Base-by-base conservation (phyloP, 2,888 invertebrate species). In the Neoascia interrupta region DNA sequence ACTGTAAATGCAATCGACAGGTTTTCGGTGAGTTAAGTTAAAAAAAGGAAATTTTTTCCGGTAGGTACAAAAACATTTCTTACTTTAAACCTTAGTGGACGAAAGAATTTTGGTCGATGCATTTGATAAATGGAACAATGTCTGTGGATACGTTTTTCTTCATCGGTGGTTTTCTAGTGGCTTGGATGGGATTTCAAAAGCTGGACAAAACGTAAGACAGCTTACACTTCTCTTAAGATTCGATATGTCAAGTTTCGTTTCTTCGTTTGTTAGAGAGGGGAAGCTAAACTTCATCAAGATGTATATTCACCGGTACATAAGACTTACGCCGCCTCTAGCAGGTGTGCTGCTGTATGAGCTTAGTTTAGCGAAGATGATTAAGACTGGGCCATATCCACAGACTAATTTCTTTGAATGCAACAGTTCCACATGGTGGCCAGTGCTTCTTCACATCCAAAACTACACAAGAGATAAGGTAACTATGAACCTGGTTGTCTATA, bases 81-180 rank as follows among this genome's bases (percentile, higher is more conserved):
- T n/a, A n/a, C n/a, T n/a, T n/a, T n/a, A n/a, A 47, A 10, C 4
- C 4, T 15, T 16, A 83, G 82, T 83, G 76, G 76, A 8, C 11
- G 8, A 19, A 36, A 58, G 63, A 13, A 6, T 26, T 49, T n/a
- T 74, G 15, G 56, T 61, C 73, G 4, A 81, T 82, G 81, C 26
- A 73, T 6, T 13, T 81, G 13, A 39, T 85, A 83, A 26, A 89
- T 85, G 90, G 86, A 84, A 47, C 89, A 0, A 84, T 91, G 5
- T 89, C 90, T 0, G 91, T 92, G 0, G 92, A 92, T 69, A 90
- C 91, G 0, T 92, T 92, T 82, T 91, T 92, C 74, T 81, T 90
- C 15, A 81, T 92, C 60, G n/a, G n/a, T n/a, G n/a, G n/a, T n/a
- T n/a, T n/a, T n/a, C n/a, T n/a, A n/a, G n/a, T n/a, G n/a, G n/a